A percentile compares a stretch with the other conserved stretches of the same genome.
Conservation (phyloP, 2,113 vertebrate species). For the Promerops cafer region DNA sequence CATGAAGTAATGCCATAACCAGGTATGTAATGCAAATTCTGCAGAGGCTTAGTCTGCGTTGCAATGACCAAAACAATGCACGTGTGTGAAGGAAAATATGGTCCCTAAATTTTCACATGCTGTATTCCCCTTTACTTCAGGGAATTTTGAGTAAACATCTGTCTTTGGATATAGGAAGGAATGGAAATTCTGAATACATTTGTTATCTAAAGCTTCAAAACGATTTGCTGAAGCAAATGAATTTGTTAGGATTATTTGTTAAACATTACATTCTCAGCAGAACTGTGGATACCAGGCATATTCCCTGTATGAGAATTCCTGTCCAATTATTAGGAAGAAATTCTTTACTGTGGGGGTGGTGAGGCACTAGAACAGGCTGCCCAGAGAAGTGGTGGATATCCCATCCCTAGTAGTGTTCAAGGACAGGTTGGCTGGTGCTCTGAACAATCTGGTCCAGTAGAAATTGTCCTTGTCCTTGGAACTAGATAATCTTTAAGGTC, state of each 20-base stretch:
- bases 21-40: not conserved
- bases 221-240: not conserved
- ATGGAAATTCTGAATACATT: not conserved
- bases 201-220: not conserved
- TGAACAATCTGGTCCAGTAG: not conserved
- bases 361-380: not conserved
- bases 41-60: fast-evolving
- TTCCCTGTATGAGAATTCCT: not conserved
- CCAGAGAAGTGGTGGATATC: not conserved
- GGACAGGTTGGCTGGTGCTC: not conserved
- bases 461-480: not conserved
- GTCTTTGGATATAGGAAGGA: not conserved
- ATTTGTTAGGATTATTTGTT: not conserved
- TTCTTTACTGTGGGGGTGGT: not conserved
- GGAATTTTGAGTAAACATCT: not conserved
- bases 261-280: not conserved
- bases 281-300: not conserved
- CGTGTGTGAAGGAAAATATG: not conserved
- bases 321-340: not conserved
- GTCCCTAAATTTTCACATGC: not conserved
- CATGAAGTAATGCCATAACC: not conserved
- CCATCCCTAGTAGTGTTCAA: not conserved
- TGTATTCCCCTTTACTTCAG: not conserved
- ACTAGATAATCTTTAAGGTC: not conserved
- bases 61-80: not conserved